phyloP scores from a whole-genome alignment of 1,140 invertebrate genomes.

The Temnothorax longispinosus region DNA sequence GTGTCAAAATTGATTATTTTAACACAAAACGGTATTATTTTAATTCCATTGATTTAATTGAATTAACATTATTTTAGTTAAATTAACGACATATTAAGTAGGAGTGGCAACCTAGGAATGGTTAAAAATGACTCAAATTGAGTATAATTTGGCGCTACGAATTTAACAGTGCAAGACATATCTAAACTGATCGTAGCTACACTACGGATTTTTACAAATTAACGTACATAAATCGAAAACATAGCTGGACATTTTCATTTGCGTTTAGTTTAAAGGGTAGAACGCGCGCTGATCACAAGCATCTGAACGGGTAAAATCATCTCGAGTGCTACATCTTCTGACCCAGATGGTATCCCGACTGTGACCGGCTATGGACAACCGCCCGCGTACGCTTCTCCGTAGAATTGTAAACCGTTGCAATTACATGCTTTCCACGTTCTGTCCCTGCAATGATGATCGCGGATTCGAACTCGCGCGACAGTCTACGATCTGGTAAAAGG shows the following conservation, averaged over 20 bases:
- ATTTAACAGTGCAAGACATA: neutral
- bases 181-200: neutral
- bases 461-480: slow-evolving; percentile 22
- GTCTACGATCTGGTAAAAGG: neutral
- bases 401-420: slow-evolving; percentile 61
- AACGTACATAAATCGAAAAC: slow-evolving; percentile 47
- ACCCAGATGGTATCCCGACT: slow-evolving; percentile 79
- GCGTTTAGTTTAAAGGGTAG: slow-evolving; percentile 62
- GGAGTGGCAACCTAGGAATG: no score
- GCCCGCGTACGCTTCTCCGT: neutral
- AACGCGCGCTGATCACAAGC: slow-evolving; percentile 59
- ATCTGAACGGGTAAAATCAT: slow-evolving; percentile 79
- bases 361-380: slow-evolving; percentile 75
- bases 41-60: no score
- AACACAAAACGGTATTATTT: no score
- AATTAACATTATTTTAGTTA: no score
- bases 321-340: slow-evolving; percentile 76
- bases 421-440: slow-evolving; percentile 74
- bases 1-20: no score
- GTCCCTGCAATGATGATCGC: slow-evolving; percentile 58
- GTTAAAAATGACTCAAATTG: no score
- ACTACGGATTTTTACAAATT: neutral
- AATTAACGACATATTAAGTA: no score
- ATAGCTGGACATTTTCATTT: slow-evolving; percentile 76
- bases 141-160: no score